Conservation (phyloP, 2,797 vertebrate species). For the Pangasius macronema region DNA sequence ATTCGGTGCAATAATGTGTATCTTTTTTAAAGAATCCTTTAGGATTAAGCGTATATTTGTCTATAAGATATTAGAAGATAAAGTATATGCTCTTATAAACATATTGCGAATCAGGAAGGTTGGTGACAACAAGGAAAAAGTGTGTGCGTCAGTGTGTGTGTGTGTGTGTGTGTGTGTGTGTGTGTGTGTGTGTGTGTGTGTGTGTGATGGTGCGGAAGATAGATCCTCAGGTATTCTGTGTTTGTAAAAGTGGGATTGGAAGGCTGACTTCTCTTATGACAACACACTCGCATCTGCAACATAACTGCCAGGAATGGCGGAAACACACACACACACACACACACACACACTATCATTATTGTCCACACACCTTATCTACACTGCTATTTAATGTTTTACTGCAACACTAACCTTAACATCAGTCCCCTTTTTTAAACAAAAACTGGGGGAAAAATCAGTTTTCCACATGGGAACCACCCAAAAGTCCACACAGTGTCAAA, state of each 20-base stretch:
- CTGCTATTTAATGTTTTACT: not conserved
- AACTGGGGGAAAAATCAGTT: not conserved
- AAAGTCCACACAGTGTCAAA: not conserved
- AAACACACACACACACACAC: conserved; percentile 12
- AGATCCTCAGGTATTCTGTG: conserved; percentile 57
- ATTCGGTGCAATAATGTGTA: not conserved
- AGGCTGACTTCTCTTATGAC: conserved; percentile 33
- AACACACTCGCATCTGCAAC: conserved; percentile 42
- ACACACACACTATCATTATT: not conserved
- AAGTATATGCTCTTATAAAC: not conserved
- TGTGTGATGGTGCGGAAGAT: conserved; percentile 58
- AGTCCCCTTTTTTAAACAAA: not conserved
- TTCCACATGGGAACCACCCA: not conserved
- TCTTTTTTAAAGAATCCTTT: not conserved
- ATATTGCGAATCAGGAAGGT: not conserved
- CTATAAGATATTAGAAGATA: not conserved
- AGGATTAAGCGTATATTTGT: not conserved
- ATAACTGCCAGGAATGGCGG: conserved; percentile 29
- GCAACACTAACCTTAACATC: not conserved
- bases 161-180: not conserved
- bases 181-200: conserved; percentile 12
- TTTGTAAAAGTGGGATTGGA: conserved; percentile 51
- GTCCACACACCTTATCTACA: too few relatives aligned
- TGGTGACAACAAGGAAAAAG: not conserved
- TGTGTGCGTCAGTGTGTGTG: conserved; percentile 7